These are phyloP conservation scores for Drosophila truncata DNA, from an alignment of 1,140 invertebrate genomes.

Conservation along the genomic window DNA sequence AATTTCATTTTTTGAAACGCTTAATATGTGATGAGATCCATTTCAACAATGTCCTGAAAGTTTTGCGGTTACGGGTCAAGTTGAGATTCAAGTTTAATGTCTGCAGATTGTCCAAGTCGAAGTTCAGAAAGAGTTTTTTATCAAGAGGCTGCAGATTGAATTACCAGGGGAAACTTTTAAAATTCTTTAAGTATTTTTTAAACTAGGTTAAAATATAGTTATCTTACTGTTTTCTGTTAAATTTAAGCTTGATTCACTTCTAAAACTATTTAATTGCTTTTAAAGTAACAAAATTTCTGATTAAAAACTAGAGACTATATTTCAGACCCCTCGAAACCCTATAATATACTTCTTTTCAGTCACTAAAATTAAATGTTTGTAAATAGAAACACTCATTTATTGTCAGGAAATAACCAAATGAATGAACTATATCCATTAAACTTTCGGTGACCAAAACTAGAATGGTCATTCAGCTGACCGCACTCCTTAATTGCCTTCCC, in stretches of 20 bases:
- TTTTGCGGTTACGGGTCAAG: constrained; percentile 35
- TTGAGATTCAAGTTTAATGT: constrained; percentile 16
- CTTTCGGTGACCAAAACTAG: not conserved
- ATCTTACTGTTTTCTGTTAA: not conserved
- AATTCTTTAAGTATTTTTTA: not conserved
- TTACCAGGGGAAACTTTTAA: not conserved
- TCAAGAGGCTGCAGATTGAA: constrained; percentile 27
- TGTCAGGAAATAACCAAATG: not conserved
- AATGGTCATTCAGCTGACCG: constrained; percentile 17
- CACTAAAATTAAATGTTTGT: not conserved
- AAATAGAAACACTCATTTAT: not conserved
- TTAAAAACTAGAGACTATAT: too few species aligned
- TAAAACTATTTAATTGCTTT: not conserved
- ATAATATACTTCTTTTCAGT: not conserved
- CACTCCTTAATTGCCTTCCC: constrained; percentile 25
- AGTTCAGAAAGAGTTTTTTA: constrained; percentile 16
- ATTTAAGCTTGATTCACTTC: not conserved
- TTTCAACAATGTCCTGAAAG: constrained; percentile 34
- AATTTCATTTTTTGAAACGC: constrained; percentile 38
- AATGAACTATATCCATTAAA: constrained; percentile 11
- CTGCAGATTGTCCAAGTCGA: constrained; percentile 17
- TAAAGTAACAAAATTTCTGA: not conserved
- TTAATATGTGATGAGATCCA: constrained; percentile 47
- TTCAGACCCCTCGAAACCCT: not conserved
- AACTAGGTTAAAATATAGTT: not conserved